phyloP scores from a whole-genome alignment of 2,888 invertebrate genomes.

The Macaria liturata region DNA sequence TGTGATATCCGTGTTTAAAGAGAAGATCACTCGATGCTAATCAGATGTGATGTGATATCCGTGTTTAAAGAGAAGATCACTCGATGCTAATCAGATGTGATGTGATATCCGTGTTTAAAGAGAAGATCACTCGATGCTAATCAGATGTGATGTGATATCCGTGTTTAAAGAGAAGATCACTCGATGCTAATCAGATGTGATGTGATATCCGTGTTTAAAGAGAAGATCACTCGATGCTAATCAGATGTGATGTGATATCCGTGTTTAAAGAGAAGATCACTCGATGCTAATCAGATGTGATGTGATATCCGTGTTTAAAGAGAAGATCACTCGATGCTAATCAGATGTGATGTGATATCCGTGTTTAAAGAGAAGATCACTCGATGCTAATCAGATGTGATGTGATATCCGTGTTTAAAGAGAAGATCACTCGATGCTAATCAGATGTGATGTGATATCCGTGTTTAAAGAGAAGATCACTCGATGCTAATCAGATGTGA shows the following conservation, averaged over 20 bases:
- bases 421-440: too few relatives aligned
- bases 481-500: slow-evolving; percentile 1
- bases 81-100: slow-evolving; percentile 1
- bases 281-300: slow-evolving; percentile 1
- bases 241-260: slow-evolving; percentile 6
- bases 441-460: slow-evolving; percentile 6
- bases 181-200: slow-evolving; percentile 1
- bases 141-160: slow-evolving; percentile 6
- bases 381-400: slow-evolving; percentile 1
- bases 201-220: neutral
- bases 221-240: too few relatives aligned
- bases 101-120: neutral
- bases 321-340: too few relatives aligned
- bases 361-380: too few relatives aligned
- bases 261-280: too few relatives aligned
- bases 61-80: too few relatives aligned
- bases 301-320: neutral
- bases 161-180: too few relatives aligned
- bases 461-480: too few relatives aligned
- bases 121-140: too few relatives aligned
- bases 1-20: neutral
- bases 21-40: too few relatives aligned
- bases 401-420: neutral
- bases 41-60: slow-evolving; percentile 6
- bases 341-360: slow-evolving; percentile 6